Base-by-base conservation (phyloP, 2,797 vertebrate genomes). In the Saxicola maurus region DNA sequence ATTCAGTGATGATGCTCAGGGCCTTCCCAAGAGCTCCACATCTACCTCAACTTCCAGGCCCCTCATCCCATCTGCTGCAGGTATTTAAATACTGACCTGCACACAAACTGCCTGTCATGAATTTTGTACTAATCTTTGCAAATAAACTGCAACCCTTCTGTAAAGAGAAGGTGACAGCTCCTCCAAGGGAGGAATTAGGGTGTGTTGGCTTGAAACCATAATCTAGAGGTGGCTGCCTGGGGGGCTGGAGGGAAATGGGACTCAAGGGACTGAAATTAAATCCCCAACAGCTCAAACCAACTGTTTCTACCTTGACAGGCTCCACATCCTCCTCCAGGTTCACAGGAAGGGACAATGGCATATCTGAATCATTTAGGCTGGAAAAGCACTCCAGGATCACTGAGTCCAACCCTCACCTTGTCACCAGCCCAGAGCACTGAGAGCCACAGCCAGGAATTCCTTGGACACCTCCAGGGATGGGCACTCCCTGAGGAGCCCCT, bases 401-500 rank as follows among this genome's bases (percentile, higher is more conserved):
- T 0, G 1, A 62, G 8, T 2, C 35, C 2, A 1, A 1, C n/a
- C 0, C 6, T 11, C 64, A 27, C 21, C 48, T 2, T 48, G 56
- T n/a, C 42, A 1, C 48, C 56, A 84, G 38, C 40, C 55, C 82
- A 40, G 33, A 3, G 56, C 64, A 7, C n/a, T 19, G 0, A 69
- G 57, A 37, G 65, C 18, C 73, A 56, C 9, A 0, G 18, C 55
- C 64, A 84, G 40, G 40, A 3, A 4, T 45, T 20, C 40, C 48
- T 0, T 1, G 71, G 71, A 2, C 7, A 68, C 17, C 43, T 35
- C 17, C 43, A 49, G 27, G 27, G 27, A 13, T 49, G 51, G 59
- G 4, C 1, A 45, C 15, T 14, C n/a, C 73, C 42, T 20, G 42
- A 43, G 19, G 42, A 43, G 10, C 11, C 19, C 19, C 42, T 43